phyloP scores from a whole-genome alignment of 2,888 invertebrate species.

The Platypus cylindrus region DNA sequence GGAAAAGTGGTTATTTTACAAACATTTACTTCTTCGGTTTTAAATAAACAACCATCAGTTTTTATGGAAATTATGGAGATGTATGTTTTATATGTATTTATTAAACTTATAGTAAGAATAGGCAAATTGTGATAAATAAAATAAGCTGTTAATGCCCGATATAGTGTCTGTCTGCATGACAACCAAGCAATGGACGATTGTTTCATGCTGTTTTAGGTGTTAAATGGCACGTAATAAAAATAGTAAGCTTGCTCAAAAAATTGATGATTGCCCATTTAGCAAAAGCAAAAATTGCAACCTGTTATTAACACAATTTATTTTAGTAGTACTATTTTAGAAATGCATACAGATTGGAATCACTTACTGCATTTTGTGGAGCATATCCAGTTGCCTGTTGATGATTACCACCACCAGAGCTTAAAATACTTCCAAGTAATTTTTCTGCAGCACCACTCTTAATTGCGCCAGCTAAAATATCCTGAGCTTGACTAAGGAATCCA shows the following conservation, averaged over 20 bases:
- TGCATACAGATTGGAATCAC: constrained; percentile 9
- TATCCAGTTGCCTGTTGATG: constrained; percentile 22
- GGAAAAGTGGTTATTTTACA: neutral
- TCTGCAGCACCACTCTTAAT: constrained; percentile 33
- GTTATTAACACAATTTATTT: too few species aligned
- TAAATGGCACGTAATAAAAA: neutral
- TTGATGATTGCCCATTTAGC: constrained; percentile 10
- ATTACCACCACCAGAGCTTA: constrained; percentile 16
- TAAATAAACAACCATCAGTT: constrained; percentile 12
- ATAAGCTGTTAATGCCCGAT: too few species aligned
- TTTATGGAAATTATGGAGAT: too few species aligned
- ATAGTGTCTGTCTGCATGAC: too few species aligned
- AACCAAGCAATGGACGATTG: too few species aligned
- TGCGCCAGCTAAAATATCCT: constrained; percentile 33
- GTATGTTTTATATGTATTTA: too few species aligned
- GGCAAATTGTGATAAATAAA: too few species aligned
- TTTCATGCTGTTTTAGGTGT: too few species aligned
- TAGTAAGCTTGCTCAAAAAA: constrained; percentile 3
- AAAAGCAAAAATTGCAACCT: too few species aligned
- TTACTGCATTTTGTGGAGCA: constrained; percentile 26
- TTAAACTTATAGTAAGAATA: too few species aligned
- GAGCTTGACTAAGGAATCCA: constrained; percentile 32
- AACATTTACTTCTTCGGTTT: neutral
- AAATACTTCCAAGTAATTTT: constrained; percentile 27
- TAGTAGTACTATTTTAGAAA: too few species aligned